Evolutionary conservation across 2,888 invertebrate genomes (phyloP), one percentile per base, ranked within the genome.

Genomic region (Scaptomyza polygonia): DNA sequence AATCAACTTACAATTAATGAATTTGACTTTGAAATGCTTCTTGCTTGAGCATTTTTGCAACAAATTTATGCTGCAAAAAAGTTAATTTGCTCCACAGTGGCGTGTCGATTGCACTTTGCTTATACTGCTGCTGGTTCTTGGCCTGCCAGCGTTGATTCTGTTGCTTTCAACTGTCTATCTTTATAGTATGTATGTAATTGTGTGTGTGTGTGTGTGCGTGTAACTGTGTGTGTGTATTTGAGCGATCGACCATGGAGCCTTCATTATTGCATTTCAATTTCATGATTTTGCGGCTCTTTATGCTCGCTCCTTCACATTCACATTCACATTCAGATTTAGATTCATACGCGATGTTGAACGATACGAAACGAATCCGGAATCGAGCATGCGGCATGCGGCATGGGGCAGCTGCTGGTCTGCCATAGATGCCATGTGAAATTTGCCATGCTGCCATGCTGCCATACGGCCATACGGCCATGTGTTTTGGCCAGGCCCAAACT

Each of bases 231-330:
- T 62, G 73, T 73, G 65, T 83, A 63, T 77, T 72, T 79, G 86
- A 84, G 84, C 83, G 83, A 83, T 83, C 83, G 84, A 86, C 86
- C 83, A 86, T 83, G 86, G 86, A 79, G 83, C 83, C 86, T 83
- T 83, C 86, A 83, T 83, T 83, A 83, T 83, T 84, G 84, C 83
- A 83, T 83, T 83, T 84, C 77, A 83, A 74, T 73, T 73, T 74
- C 73, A 73, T 83, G 83, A 83, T 86, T 83, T 83, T 83, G 83
- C 75, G 86, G 83, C 86, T 84, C 81, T 86, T 84, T 83, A 83
- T 86, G 81, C 81, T 71, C 64, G 62, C 69, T 82, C 69, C 75
- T 75, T 68, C 59, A 70, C 68, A 77, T 79, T 54, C 70, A 44
- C 58, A 61, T 40, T 58, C 61, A 9, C 45, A 59, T 36, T 52